A percentile compares a stretch with the other conserved stretches of the same genome.
phyloP scores from a whole-genome alignment of 2,113 vertebrate species.

The Microtus pennsylvanicus region DNA sequence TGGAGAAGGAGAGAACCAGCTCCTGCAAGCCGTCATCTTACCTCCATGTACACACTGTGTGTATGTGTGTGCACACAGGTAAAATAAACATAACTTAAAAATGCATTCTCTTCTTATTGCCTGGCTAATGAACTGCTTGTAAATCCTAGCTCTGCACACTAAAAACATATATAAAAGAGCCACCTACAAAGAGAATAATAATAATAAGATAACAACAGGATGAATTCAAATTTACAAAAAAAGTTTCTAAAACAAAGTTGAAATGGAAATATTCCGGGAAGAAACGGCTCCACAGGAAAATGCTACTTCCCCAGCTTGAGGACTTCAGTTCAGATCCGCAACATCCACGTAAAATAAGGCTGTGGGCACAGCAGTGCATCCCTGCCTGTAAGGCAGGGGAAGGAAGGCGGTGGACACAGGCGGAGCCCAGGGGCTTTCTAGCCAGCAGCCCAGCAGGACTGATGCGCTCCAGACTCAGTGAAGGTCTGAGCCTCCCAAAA shows the following conservation, averaged over 20 bases:
- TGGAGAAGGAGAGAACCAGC: neutral
- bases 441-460: neutral
- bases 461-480: neutral
- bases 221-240: neutral
- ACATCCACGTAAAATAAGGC: neutral
- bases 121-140: neutral
- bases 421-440: neutral
- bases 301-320: neutral
- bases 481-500: neutral
- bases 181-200: conserved; percentile 17
- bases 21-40: neutral
- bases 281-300: neutral
- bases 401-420: neutral
- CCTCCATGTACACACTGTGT: no score
- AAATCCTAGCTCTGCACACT: neutral
- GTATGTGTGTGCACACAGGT: neutral
- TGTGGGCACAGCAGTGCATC: neutral
- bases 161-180: neutral
- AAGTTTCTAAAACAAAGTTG: neutral
- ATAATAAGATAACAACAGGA: neutral
- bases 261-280: neutral
- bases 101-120: neutral
- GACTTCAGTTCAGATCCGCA: neutral
- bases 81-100: neutral
- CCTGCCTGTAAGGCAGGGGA: neutral